These are phyloP conservation scores for Celastrina argiolus DNA, from an alignment of 2,888 invertebrate species.

Conservation along the genomic window DNA sequence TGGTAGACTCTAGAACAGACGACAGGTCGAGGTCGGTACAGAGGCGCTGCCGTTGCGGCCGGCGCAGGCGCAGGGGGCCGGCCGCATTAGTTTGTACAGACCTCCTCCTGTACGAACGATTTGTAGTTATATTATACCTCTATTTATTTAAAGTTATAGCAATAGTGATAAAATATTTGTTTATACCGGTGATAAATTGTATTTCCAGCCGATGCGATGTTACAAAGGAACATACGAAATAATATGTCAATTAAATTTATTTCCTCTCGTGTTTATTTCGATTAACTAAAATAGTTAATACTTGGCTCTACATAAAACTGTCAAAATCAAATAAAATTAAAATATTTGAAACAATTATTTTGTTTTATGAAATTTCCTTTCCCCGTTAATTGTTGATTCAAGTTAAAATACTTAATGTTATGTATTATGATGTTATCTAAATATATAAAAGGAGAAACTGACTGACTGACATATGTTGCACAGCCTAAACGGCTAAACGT, in stretches of 20 bases:
- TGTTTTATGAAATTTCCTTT: slow-evolving; percentile 32
- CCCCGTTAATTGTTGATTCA: slow-evolving; percentile 24
- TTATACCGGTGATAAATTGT: slow-evolving; percentile 47
- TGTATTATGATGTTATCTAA: no score
- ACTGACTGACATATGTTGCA: no score
- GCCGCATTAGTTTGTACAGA: slow-evolving; percentile 72
- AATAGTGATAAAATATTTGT: slow-evolving; percentile 55
- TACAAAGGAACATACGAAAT: slow-evolving; percentile 33
- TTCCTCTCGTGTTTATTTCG: slow-evolving; percentile 59
- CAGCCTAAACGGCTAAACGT: no score
- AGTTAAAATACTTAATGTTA: no score
- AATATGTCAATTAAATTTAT: slow-evolving; percentile 43
- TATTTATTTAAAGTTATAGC: slow-evolving; percentile 76
- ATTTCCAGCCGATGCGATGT: slow-evolving; percentile 41
- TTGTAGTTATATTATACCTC: slow-evolving; percentile 71
- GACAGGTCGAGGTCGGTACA: slow-evolving; percentile 70
- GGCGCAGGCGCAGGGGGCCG: slow-evolving; percentile 46
- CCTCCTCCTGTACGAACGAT: slow-evolving; percentile 63
- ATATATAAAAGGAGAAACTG: no score
- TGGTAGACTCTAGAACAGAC: slow-evolving; percentile 58
- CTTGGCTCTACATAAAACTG: slow-evolving; percentile 61
- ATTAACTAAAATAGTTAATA: slow-evolving; percentile 51
- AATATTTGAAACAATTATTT: slow-evolving; percentile 56
- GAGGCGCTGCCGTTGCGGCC: slow-evolving; percentile 64
- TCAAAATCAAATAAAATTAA: slow-evolving; percentile 72